Evolutionary conservation across 2,888 invertebrate species (phyloP), one percentile per base, ranked within the genome.

Genomic region (Selenia dentaria): DNA sequence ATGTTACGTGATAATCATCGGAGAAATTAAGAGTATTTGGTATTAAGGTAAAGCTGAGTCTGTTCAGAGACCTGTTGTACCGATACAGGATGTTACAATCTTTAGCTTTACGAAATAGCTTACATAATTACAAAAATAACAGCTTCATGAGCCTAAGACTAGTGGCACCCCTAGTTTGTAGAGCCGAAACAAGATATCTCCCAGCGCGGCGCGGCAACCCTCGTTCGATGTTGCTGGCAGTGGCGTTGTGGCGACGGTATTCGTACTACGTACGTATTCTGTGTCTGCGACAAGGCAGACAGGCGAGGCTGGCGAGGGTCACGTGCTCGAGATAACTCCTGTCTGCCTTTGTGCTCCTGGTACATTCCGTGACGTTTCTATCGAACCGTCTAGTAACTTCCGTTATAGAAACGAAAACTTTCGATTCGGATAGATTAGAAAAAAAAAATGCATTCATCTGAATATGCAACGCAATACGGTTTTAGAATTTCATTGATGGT

Each of bases 331-430:
- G 56, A 65, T 64, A 71, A 64, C 70, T 65, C 65, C 65, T 65
- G 63, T 54, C 54, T 37, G 43, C 43, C 55, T 48, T 59, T 82
- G 75, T 59, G 50, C 57, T 62, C 83, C 83, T 81, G 68, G 81
- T 84, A 79, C 69, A 68, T 62, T 62, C 70, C 51, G 33, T 59
- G 58, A 59, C 56, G 54, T 54, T 54, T 54, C 52, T 52, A 57
- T 59, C 53, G 42, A 51, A 49, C 54, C 36, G 50, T 45, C 45
- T 26, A 44, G n/a, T n/a, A n/a, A n/a, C n/a, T n/a, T n/a, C 26
- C 11, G n/a, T 22, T 6, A 11, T 6, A 11, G 12, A 3, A 16
- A 11, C 6, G n/a, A n/a, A n/a, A n/a, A n/a, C n/a, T n/a, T n/a
- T n/a, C n/a, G n/a, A n/a, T n/a, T n/a, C n/a, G n/a, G n/a, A n/a